phyloP scores from a whole-genome alignment of 2,113 vertebrate genomes.

The Chaenogobius annularis region DNA sequence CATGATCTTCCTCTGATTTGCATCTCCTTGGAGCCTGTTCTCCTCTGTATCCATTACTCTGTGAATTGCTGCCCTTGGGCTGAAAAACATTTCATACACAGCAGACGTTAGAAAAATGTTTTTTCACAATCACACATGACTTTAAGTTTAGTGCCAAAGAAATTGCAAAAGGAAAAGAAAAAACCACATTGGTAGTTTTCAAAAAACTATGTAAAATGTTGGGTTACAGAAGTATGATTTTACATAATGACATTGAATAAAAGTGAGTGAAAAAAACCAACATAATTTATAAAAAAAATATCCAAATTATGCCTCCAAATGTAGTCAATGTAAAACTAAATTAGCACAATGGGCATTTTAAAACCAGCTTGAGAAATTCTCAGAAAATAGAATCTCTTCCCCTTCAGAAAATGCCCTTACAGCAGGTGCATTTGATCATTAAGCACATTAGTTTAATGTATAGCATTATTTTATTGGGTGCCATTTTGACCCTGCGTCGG shows the following conservation, averaged over 20 bases:
- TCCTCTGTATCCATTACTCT: constrained; percentile 64
- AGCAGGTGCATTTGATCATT: neutral
- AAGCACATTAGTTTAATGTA: neutral
- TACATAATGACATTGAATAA: neutral
- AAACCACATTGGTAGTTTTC: constrained; percentile 49
- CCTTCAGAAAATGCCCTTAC: neutral
- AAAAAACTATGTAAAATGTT: constrained; percentile 45
- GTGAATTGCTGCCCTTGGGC: constrained; percentile 58
- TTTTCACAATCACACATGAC: constrained; percentile 54
- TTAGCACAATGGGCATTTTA: neutral
- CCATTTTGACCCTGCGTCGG: too few relatives aligned
- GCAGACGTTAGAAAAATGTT: constrained; percentile 15
- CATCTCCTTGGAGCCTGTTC: constrained; percentile 57
- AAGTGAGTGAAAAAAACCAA: neutral
- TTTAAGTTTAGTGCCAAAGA: constrained; percentile 29
- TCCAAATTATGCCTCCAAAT: neutral
- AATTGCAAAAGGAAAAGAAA: constrained; percentile 42
- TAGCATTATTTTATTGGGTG: neutral
- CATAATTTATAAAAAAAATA: too few relatives aligned
- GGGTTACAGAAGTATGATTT: neutral
- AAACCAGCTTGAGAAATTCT: neutral
- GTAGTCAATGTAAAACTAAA: neutral
- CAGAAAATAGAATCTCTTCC: neutral
- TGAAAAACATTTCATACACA: constrained; percentile 58
- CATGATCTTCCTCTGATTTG: constrained; percentile 66